A percentile compares a stretch with the other conserved stretches of the same genome.
phyloP scores from a whole-genome alignment of 2,797 vertebrate species.

The Psittacula derbiana region DNA sequence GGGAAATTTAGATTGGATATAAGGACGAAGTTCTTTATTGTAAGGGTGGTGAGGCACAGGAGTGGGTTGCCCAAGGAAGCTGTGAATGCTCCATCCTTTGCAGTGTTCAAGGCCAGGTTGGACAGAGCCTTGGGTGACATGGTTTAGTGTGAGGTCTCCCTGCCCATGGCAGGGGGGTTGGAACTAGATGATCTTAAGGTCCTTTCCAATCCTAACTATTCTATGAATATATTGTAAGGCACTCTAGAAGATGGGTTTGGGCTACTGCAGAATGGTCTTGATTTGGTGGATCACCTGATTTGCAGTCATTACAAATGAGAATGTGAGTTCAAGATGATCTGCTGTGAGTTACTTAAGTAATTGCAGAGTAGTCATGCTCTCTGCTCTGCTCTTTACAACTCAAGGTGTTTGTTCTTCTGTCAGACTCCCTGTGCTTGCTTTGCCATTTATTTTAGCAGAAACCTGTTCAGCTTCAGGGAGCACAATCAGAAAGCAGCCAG shows the following conservation, averaged over 20 bases:
- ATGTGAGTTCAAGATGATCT: not conserved
- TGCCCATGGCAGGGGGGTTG: not conserved
- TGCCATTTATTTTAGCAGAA: not conserved
- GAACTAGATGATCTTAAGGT: not conserved
- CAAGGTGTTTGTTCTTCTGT: not conserved
- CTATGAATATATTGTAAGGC: not conserved
- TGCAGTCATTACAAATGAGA: not conserved
- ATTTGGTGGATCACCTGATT: not conserved
- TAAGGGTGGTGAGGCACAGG: too few relatives aligned
- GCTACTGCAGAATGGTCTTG: not conserved
- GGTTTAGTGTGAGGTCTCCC: too few relatives aligned
- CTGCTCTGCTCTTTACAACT: not conserved
- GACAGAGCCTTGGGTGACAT: not conserved
- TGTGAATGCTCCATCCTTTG: too few relatives aligned
- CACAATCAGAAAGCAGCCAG: not conserved
- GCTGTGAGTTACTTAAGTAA: not conserved
- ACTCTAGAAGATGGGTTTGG: not conserved
- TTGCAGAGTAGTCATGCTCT: not conserved
- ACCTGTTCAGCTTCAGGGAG: slow-evolving; percentile 19
- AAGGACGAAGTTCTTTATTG: too few relatives aligned
- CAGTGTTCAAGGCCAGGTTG: too few relatives aligned
- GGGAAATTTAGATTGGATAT: too few relatives aligned
- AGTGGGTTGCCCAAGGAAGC: too few relatives aligned
- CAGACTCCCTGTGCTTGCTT: not conserved
- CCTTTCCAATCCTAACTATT: not conserved